Percentiles rank a stretch among this genome's conserved stretches.
These are phyloP conservation scores for Hyalella azteca DNA, from an alignment of 2,888 invertebrate genomes.

Conservation along the genomic window DNA sequence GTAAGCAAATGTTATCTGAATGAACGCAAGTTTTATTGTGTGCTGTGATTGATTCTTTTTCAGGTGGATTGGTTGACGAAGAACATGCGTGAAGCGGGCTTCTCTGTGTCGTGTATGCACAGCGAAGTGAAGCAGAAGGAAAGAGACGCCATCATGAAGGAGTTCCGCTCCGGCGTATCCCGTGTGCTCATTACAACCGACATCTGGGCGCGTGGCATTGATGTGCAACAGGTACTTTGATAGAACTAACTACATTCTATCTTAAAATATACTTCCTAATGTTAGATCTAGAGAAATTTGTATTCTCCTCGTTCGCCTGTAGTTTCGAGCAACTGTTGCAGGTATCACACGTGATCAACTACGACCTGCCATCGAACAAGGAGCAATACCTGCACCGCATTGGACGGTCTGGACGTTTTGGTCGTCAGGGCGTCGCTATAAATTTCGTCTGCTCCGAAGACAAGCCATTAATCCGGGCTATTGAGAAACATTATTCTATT, in stretches of 20 bases:
- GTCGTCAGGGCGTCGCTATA: conserved; percentile 93
- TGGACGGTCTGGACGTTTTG: conserved; percentile 58
- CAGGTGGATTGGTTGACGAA: conserved; percentile 98
- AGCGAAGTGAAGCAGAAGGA: conserved; percentile 98
- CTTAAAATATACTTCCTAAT: not conserved
- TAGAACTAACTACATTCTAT: not conserved
- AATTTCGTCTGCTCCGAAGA: conserved; percentile 99
- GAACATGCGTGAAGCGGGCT: conserved; percentile 98
- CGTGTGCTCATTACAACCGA: conserved; percentile 97
- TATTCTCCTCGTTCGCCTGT: too few species aligned
- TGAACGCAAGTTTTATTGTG: not conserved
- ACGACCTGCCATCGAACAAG: conserved; percentile 98
- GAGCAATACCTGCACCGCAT: conserved; percentile 95
- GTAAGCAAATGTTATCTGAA: not conserved
- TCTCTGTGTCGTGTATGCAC: conserved; percentile 99
- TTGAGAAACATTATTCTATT: conserved; percentile 99
- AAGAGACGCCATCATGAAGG: conserved; percentile 98
- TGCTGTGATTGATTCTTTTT: not conserved
- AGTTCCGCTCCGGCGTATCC: conserved; percentile 91
- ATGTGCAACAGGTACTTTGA: conserved; percentile 94
- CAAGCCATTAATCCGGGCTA: conserved; percentile 96
- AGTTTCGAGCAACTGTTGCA: too few species aligned
- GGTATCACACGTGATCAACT: conserved; percentile 98
- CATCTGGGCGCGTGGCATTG: conserved; percentile 99
- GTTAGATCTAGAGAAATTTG: too few species aligned